Percentiles rank a stretch among this genome's conserved stretches.
Evolutionary conservation across 2,888 invertebrate genomes (phyloP).

Genomic region (Xanthostigma xanthostigma): DNA sequence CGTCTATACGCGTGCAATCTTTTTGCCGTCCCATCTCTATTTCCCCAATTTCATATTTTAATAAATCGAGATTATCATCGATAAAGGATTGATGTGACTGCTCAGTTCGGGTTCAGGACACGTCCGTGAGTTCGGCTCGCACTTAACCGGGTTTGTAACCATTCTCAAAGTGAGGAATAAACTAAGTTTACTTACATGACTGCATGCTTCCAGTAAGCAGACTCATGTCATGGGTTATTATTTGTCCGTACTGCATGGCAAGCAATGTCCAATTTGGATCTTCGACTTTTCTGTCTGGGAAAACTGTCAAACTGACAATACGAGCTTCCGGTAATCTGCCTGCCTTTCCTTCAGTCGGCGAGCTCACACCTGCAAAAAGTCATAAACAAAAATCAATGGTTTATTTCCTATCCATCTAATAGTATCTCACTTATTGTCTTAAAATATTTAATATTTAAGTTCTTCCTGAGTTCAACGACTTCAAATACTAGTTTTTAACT

Average conservation of each 20-base stretch:
- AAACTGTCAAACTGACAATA: conserved; percentile 50
- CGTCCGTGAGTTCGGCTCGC: too few relatives aligned
- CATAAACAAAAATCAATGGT: not conserved
- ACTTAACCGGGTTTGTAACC: too few relatives aligned
- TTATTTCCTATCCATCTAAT: not conserved
- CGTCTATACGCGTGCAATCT: too few relatives aligned
- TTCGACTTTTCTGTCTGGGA: conserved; percentile 51
- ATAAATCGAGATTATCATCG: too few relatives aligned
- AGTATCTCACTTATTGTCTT: too few relatives aligned
- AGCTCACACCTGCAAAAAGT: conserved; percentile 39
- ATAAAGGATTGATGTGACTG: too few relatives aligned
- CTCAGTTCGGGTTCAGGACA: too few relatives aligned
- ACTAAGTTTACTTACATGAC: conserved; percentile 44
- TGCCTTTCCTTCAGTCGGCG: conserved; percentile 40
- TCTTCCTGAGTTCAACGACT: too few relatives aligned
- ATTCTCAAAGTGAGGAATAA: not conserved
- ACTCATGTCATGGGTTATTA: conserved; percentile 67
- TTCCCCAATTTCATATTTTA: too few relatives aligned
- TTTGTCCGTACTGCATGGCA: conserved; percentile 69
- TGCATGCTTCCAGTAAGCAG: conserved; percentile 56
- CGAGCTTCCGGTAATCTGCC: conserved; percentile 56
- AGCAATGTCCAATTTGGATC: conserved; percentile 61
- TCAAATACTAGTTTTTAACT: too few relatives aligned
- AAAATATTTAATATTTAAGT: too few relatives aligned
- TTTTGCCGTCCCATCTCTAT: too few relatives aligned